These are phyloP conservation scores for Cerastoderma edule DNA, from an alignment of 2,888 invertebrate genomes.

Conservation along the genomic window DNA sequence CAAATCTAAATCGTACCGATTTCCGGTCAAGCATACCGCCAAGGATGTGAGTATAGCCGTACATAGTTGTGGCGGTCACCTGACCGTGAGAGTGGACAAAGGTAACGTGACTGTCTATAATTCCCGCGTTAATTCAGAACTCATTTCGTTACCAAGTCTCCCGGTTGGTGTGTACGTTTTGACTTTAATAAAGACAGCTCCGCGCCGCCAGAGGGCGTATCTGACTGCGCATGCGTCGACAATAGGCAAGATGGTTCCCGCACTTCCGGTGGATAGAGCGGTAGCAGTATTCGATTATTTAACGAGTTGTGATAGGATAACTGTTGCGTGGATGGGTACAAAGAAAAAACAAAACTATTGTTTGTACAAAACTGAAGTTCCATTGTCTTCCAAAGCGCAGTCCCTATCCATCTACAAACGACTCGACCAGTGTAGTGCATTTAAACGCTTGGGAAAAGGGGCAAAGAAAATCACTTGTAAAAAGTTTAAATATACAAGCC, in stretches of 20 bases:
- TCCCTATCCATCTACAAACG: slow-evolving; percentile 48
- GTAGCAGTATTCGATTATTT: slow-evolving; percentile 77
- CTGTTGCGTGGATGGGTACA: slow-evolving; percentile 81
- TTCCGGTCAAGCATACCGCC: slow-evolving; percentile 56
- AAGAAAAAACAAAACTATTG: slow-evolving; percentile 80
- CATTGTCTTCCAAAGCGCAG: slow-evolving; percentile 29
- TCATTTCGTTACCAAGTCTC: slow-evolving; percentile 65
- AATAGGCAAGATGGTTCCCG: slow-evolving; percentile 73
- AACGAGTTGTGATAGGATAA: slow-evolving; percentile 79
- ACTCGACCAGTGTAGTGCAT: slow-evolving; percentile 60
- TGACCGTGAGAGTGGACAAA: slow-evolving; percentile 64
- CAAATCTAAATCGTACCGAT: slow-evolving; percentile 53
- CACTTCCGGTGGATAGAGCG: slow-evolving; percentile 74
- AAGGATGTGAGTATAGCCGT: slow-evolving; percentile 60
- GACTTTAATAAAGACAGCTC: slow-evolving; percentile 61
- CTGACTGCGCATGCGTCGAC: slow-evolving; percentile 63
- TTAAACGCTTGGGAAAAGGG: slow-evolving; percentile 38
- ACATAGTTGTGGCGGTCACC: slow-evolving; percentile 68
- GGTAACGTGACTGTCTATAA: slow-evolving; percentile 62
- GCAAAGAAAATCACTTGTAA: slow-evolving; percentile 62
- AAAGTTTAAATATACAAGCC: slow-evolving; percentile 63
- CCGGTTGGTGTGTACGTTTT: slow-evolving; percentile 66
- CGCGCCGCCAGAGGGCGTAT: slow-evolving; percentile 63
- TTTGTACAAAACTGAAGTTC: slow-evolving; percentile 76
- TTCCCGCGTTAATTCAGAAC: slow-evolving; percentile 64